A percentile compares a stretch with the other conserved stretches of the same genome.
phyloP scores from a whole-genome alignment of 2,113 vertebrate species.

The Nycticebus coucang region DNA sequence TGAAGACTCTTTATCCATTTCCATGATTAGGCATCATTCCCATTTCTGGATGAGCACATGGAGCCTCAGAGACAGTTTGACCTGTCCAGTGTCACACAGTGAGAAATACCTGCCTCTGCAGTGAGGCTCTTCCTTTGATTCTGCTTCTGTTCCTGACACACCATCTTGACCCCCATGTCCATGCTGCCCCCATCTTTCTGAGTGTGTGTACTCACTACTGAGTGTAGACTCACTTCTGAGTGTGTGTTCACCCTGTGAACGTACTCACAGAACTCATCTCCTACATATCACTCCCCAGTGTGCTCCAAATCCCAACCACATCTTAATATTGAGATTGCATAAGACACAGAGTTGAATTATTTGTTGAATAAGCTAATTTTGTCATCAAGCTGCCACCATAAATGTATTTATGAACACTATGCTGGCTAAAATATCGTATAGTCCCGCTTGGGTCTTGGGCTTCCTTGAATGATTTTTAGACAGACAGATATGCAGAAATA shows the following conservation, averaged over 20 bases:
- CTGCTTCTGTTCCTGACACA: not conserved
- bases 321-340: not conserved
- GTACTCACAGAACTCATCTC: not conserved
- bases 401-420: not conserved
- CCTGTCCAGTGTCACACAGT: not conserved
- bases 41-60: not conserved
- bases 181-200: not conserved
- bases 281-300: accelerated
- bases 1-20: not conserved
- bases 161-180: accelerated
- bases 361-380: not conserved
- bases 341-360: not conserved
- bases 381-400: not conserved
- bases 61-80: not conserved
- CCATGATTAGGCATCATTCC: not conserved
- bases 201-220: too few species aligned
- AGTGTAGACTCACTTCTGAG: not conserved
- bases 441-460: not conserved
- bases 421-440: not conserved
- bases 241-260: not conserved
- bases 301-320: not conserved
- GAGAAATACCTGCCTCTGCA: not conserved
- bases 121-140: not conserved
- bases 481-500: not conserved
- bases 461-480: not conserved